phyloP scores from a whole-genome alignment of 2,888 invertebrate genomes.

The Troides aeacus region DNA sequence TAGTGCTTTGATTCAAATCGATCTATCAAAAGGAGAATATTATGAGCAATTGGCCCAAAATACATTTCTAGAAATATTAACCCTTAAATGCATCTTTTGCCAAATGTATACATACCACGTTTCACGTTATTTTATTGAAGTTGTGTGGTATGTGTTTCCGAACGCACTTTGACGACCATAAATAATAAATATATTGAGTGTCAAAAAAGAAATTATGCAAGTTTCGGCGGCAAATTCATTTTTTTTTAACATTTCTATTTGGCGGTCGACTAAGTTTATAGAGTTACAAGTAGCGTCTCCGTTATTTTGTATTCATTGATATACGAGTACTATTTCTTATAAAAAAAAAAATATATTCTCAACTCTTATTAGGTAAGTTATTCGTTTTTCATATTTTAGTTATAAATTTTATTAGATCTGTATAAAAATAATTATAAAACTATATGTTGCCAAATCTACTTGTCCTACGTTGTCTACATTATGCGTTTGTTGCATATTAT shows the following conservation, averaged over 20 bases:
- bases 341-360: constrained; percentile 3
- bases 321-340: constrained; percentile 12
- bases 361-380: constrained; percentile 24
- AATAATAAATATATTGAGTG: constrained; percentile 4
- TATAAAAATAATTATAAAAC: constrained; percentile 5
- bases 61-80: background rate
- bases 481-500: constrained; percentile 13
- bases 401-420: constrained; percentile 23
- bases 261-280: constrained; percentile 27
- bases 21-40: too few relatives aligned
- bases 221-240: constrained; percentile 2
- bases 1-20: too few relatives aligned
- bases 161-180: constrained; percentile 2
- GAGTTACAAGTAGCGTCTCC: constrained; percentile 26
- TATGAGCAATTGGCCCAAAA: too few relatives aligned
- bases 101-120: constrained; percentile 27
- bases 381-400: constrained; percentile 26
- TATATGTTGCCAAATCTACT: constrained; percentile 13
- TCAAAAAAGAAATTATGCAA: constrained; percentile 26
- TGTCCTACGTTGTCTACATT: constrained; percentile 16
- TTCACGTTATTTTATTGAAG: constrained; percentile 26
- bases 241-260: constrained; percentile 25
- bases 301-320: constrained; percentile 12
- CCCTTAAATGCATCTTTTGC: constrained; percentile 26
- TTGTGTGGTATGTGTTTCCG: constrained; percentile 22